phyloP scores from a whole-genome alignment of 2,797 vertebrate genomes.

The Urophycis tenuis region DNA sequence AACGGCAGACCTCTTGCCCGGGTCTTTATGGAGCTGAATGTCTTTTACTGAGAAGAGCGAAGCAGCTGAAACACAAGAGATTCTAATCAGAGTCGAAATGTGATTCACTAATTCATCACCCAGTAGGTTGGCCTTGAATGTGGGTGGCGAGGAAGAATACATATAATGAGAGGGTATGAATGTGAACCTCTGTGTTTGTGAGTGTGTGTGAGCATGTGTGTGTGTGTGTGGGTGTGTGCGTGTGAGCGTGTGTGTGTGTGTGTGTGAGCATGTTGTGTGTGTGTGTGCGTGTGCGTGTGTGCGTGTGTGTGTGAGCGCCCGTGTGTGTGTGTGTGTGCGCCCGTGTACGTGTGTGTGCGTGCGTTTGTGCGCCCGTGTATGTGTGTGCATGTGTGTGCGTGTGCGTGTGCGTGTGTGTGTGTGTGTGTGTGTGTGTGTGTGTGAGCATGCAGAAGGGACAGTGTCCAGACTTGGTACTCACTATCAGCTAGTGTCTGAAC shows the following conservation, averaged over 20 bases:
- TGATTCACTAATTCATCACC: no score
- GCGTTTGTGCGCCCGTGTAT: not conserved
- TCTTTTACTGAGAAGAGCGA: conserved; percentile 77
- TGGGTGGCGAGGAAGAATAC: not conserved
- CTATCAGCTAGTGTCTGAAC: conserved; percentile 71
- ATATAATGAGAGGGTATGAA: not conserved
- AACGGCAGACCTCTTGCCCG: conserved; percentile 69
- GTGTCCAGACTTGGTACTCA: conserved; percentile 50
- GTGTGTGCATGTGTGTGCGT: not conserved
- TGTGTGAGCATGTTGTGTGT: not conserved
- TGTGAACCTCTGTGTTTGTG: no score
- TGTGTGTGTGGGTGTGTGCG: not conserved
- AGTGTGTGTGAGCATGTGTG: not conserved
- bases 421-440: conserved; percentile 1
- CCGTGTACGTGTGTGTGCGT: not conserved
- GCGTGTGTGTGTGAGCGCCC: not conserved
- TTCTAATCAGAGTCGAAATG: conserved; percentile 18
- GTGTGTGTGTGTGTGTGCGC: not conserved
- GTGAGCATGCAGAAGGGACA: not conserved
- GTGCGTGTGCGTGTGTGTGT: not conserved
- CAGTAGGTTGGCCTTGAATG: not conserved
- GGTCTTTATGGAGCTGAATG: conserved; percentile 73
- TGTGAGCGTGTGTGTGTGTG: not conserved
- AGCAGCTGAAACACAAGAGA: conserved; percentile 55
- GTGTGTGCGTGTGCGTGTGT: not conserved